Percentiles rank a stretch among this genome's conserved stretches.
Conservation (phyloP, 2,888 invertebrate genomes). For the Caenorhabditis sp. region DNA sequence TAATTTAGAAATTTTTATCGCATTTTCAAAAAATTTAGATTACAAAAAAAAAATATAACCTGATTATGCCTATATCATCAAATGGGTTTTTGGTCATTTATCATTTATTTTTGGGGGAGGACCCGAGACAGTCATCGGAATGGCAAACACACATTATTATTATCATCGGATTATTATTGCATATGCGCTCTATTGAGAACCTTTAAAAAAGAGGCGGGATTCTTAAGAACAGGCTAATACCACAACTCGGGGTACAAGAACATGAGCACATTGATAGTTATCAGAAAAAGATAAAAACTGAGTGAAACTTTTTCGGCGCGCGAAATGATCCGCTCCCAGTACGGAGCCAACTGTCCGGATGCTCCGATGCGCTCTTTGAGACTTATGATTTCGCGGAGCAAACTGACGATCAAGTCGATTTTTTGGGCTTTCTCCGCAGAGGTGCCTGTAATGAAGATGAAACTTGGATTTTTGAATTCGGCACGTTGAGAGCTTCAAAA, state of each 20-base stretch:
- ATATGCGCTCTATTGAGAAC: too few relatives aligned
- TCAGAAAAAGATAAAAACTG: constrained; percentile 78
- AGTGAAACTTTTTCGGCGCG: constrained; percentile 78
- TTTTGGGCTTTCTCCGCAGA: constrained; percentile 64
- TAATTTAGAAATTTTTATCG: too few relatives aligned
- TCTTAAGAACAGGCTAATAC: constrained; percentile 72
- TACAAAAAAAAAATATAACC: background rate
- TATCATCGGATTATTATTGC: background rate
- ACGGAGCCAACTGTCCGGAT: constrained; percentile 68
- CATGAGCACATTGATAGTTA: constrained; percentile 77
- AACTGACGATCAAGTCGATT: constrained; percentile 64
- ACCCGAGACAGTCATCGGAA: background rate
- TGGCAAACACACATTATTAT: too few relatives aligned
- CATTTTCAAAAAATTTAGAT: too few relatives aligned
- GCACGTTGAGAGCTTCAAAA: background rate
- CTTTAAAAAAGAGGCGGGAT: background rate
- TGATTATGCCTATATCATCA: constrained; percentile 1
- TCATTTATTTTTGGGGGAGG: too few relatives aligned
- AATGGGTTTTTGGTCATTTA: too few relatives aligned
- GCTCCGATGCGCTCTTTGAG: constrained; percentile 63
- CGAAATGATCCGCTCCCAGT: constrained; percentile 81
- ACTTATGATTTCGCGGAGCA: constrained; percentile 68
- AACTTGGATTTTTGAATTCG: constrained; percentile 10
- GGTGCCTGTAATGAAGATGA: constrained; percentile 18
- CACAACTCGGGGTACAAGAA: constrained; percentile 81